Evolutionary conservation across 1,140 invertebrate species (phyloP).

Genomic region (Laodelphax striatellus): DNA sequence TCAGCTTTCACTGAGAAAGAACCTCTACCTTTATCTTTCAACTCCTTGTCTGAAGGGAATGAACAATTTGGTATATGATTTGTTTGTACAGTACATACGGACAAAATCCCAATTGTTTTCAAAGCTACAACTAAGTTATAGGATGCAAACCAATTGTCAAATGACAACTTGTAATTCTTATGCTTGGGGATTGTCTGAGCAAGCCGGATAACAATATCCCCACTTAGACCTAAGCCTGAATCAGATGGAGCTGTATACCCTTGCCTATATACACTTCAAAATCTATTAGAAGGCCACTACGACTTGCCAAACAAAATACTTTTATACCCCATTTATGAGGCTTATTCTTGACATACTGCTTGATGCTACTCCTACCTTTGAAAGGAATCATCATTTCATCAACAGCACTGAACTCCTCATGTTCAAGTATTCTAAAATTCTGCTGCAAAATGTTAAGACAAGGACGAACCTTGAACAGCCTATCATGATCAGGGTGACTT

Average conservation of each 20-base stretch:
- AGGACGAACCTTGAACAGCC: slow-evolving; percentile 1
- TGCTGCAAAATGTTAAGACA: slow-evolving; percentile 7
- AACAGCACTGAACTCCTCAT: slow-evolving; percentile 6
- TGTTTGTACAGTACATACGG: slow-evolving; percentile 12
- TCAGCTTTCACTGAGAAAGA: slow-evolving; percentile 9
- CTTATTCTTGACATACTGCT: slow-evolving; percentile 27
- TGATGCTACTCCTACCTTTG: slow-evolving; percentile 16
- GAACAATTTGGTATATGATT: slow-evolving; percentile 10
- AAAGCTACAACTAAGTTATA: slow-evolving; percentile 9
- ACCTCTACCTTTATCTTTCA: slow-evolving; percentile 9
- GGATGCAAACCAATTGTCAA: slow-evolving; percentile 18
- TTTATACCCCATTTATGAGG: slow-evolving; percentile 26
- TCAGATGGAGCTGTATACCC: slow-evolving; percentile 6
- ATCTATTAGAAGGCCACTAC: slow-evolving; percentile 5
- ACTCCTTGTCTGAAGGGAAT: slow-evolving; percentile 13
- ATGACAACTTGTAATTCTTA: slow-evolving; percentile 12
- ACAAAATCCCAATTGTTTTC: slow-evolving; percentile 6
- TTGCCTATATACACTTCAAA: slow-evolving; percentile 12
- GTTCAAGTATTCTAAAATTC: slow-evolving; percentile 8
- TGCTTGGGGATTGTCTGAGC: slow-evolving; percentile 2
- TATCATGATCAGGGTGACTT: background rate
- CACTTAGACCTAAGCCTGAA: slow-evolving; percentile 6
- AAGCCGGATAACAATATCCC: slow-evolving; percentile 9
- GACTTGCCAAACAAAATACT: slow-evolving; percentile 12
- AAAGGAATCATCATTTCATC: slow-evolving; percentile 21